Base-by-base conservation (phyloP, 2,797 vertebrate genomes). In the Gambusia yucatana region DNA sequence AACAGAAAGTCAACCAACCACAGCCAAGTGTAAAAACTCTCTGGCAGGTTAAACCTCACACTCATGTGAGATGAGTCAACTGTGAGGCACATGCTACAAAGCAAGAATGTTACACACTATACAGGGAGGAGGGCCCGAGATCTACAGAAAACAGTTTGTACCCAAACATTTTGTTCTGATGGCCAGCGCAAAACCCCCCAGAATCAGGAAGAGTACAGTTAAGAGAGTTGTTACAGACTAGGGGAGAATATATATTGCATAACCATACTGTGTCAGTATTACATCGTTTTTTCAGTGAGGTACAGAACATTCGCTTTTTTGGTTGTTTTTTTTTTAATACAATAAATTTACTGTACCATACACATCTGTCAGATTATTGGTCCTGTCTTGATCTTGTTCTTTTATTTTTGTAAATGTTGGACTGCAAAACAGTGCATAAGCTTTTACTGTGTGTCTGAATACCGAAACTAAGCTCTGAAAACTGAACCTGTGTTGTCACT, bases 31-130 rank as follows among this genome's bases (percentile, higher is more conserved):
- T 73, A 91, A 91, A 91, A 93, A 89, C 85, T 92, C 81, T 91
- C 85, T 50, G 82, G 82, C 82, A 76, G 50, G 88, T 91, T 95
- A 92, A 89, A 93, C 75, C 90, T 95, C 92, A 91, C 93, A 93
- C 87, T 82, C 71, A 39, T 63, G 73, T 92, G 91, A 77, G 93
- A 95, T 95, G 94, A 94, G 91, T 95, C 95, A 96, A 93, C 89
- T 88, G 76, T 87, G 86, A 93, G 84, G 84, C 88, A 82, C 87
- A 92, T 92, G 82, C 90, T 63, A 85, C 78, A 87, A 83, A 86
- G 82, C 55, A 85, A 84, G 89, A 93, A 92, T 92, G 92, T 94
- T 90, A 90, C 85, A 87, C 83, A 85, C 77, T 73, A 75, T 25
- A 72, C 75, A 76, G 17, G 82, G 74, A 84, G 78, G 77, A 50